Evolutionary conservation across 2,888 invertebrate genomes (phyloP), one percentile per base, ranked within the genome.

Genomic region (Halocaridina rubra): DNA sequence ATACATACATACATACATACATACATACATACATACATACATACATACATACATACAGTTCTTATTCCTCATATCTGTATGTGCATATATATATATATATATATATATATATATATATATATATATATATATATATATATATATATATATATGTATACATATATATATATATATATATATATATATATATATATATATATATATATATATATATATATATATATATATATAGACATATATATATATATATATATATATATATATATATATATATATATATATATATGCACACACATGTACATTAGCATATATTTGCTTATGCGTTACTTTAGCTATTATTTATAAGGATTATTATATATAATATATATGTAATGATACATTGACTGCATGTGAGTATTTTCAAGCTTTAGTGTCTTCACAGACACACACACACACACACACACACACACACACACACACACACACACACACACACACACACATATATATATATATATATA

Each of bases 401-500:
- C n/a, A n/a, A n/a, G n/a, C n/a, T n/a, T n/a, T n/a, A n/a, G 19
- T 53, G 19, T 53, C 13, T 53, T n/a, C 19, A 53, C 19, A 53
- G 13, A 53, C 19, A 53, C 8, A 53, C 8, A 53, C 8, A 53
- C 8, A 53, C 8, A 53, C 22, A 24, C 1, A 8, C 2, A 24
- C 19, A 24, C 13, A 64, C 24, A 64, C 24, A 64, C 13, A 64
- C 24, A 64, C 13, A 64, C 19, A 64, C 22, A 64, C 24, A 64
- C 24, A 64, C 22, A 5, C 22, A 64, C 22, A 64, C 10, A 64
- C 22, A 64, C 22, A 64, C 22, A 64, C 22, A 13, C 22, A 27
- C 22, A 64, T 64, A 22, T 64, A 64, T 64, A 64, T 64, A 64
- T 64, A 64, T 64, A 64, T 64, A 64, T 64, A 64, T 64, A 64